Base-by-base conservation (phyloP, 2,888 invertebrate species). In the Erebia ligea region DNA sequence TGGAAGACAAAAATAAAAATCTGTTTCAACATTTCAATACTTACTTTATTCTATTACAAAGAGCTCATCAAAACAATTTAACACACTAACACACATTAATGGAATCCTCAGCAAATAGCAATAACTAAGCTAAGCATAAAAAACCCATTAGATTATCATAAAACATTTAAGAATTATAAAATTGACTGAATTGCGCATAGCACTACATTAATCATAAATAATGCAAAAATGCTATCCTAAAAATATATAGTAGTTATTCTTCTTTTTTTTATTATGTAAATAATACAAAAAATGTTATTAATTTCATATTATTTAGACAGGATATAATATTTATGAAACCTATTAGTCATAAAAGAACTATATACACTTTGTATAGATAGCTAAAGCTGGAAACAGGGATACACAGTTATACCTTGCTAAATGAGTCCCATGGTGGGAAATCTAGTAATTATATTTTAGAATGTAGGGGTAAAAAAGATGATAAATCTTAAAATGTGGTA, bases 11-110 rank as follows among this genome's bases (percentile, higher is more conserved):
- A 82, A 88, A 86, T 84, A 87, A 88, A 86, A 75, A 69, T 56
- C 78, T 79, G 77, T 78, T 77, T 77, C 56, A 87, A 88, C 85
- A 82, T 82, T 76, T 82, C 77, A 82, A 84, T 84, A 83, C 75
- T 87, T 84, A 83, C 75, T 87, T 81, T 90, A 86, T 86, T 84
- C 75, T 81, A 79, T 84, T 80, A 82, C 76, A 77, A 76, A 79
- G 75, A 73, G 52, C 61, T 81, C 80, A 84, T 79, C 77, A 79
- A 84, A 34, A 81, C 81, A 78, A 80, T 84, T 82, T 80, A 77
- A 79, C 66, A 81, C 71, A 80, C 76, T 79, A 80, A 79, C 75
- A 80, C 61, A 71, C 76, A 79, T 76, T 78, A 79, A 67, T 76
- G 69, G 69, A 77, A 78, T 78, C 68, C 58, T 71, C 69, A 74